These are phyloP conservation scores for Crocodylus rhombifer DNA, from an alignment of 2,797 vertebrate species.

Conservation along the genomic window DNA sequence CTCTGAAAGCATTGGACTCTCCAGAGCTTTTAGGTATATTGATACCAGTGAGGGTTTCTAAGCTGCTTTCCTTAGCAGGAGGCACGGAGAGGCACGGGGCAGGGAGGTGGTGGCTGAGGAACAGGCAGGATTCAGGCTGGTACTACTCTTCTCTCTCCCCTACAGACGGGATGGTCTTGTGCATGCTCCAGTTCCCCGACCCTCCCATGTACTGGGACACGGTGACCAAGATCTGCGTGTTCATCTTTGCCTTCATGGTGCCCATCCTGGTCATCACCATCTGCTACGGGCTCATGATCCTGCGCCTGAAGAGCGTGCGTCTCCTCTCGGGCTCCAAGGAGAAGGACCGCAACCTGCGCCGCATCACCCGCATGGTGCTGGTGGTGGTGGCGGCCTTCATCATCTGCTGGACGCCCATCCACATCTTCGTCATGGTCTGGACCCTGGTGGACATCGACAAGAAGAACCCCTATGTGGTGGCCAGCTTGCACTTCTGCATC, in stretches of 20 bases:
- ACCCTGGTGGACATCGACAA: constrained; percentile 90
- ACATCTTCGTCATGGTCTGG: constrained; percentile 96
- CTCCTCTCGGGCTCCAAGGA: constrained; percentile 96
- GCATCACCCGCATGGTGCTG: constrained; percentile 98
- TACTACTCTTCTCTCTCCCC: constrained; percentile 14
- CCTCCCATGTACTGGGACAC: constrained; percentile 94
- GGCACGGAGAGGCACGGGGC: not conserved
- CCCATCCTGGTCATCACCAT: constrained; percentile 96
- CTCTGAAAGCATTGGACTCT: not conserved
- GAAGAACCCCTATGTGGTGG: constrained; percentile 89
- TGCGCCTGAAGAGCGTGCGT: constrained; percentile 93
- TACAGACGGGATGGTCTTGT: constrained; percentile 85
- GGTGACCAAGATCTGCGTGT: constrained; percentile 94
- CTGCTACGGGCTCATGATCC: constrained; percentile 96
- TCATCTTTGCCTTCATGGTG: constrained; percentile 95
- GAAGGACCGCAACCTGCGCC: constrained; percentile 92
- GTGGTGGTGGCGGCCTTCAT: constrained; percentile 97
- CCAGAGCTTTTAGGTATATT: not conserved
- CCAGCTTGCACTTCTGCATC: constrained; percentile 95
- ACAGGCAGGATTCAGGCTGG: not conserved
- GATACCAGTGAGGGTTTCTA: not conserved
- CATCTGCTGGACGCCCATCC: constrained; percentile 97
- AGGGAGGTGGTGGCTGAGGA: not conserved
- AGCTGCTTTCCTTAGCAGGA: not conserved
- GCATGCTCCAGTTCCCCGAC: constrained; percentile 89